These are phyloP conservation scores for Acrocephalus kingi DNA, from an alignment of 2,113 vertebrate species.

Conservation along the genomic window DNA sequence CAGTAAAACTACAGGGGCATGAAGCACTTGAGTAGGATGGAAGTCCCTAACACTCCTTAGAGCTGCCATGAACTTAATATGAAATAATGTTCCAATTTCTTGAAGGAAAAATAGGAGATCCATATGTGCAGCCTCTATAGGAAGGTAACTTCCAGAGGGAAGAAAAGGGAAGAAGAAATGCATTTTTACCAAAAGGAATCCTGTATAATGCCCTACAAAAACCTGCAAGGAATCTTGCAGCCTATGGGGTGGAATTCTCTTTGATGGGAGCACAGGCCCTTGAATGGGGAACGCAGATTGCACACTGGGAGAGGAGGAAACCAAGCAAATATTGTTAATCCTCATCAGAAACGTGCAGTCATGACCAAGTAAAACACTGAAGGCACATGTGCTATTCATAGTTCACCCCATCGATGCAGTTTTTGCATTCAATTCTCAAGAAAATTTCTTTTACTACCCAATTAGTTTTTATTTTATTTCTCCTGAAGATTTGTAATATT, in stretches of 20 bases:
- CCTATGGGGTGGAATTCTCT: fast-evolving
- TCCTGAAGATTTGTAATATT: slow-evolving; percentile 25
- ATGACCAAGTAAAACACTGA: not conserved
- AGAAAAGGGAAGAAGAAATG: not conserved
- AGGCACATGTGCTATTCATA: not conserved
- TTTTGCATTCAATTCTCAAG: not conserved
- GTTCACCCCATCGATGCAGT: not conserved
- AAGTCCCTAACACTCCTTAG: not conserved
- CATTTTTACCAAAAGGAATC: not conserved
- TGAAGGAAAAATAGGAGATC: not conserved
- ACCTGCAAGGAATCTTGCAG: not conserved
- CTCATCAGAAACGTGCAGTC: not conserved
- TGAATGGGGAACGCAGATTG: not conserved
- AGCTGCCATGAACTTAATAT: not conserved
- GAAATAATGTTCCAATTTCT: not conserved
- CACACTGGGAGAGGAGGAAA: not conserved
- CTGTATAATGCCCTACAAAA: not conserved
- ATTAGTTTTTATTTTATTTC: slow-evolving; percentile 56
- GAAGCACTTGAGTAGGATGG: fast-evolving
- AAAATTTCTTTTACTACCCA: slow-evolving; percentile 27
- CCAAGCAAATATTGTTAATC: not conserved
- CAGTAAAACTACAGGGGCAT: fast-evolving
- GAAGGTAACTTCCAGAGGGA: not conserved
- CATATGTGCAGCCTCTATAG: fast-evolving
- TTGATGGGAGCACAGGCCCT: not conserved